Percentiles rank a stretch among this genome's conserved stretches.
Evolutionary conservation across 2,888 invertebrate species (phyloP).

Genomic region (Rosalia funebris): DNA sequence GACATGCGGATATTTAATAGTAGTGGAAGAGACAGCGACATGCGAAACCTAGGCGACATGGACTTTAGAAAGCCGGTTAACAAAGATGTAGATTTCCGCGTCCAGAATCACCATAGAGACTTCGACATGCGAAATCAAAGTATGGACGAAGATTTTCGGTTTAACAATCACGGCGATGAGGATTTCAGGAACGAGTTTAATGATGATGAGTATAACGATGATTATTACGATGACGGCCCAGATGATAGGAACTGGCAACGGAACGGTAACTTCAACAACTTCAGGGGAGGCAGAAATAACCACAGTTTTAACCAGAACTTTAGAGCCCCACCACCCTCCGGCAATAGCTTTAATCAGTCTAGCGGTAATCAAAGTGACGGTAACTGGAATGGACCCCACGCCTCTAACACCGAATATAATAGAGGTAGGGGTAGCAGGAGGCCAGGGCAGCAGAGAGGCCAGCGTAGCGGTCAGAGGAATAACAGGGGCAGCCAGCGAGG

Average conservation of each 20-base stretch:
- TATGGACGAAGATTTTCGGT: slow-evolving; percentile 54
- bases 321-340: slow-evolving; percentile 25
- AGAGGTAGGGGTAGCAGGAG: slow-evolving; percentile 24
- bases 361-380: slow-evolving; percentile 20
- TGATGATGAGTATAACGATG: slow-evolving; percentile 61
- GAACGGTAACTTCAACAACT: slow-evolving; percentile 55
- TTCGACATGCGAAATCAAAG: slow-evolving; percentile 52
- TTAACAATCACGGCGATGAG: slow-evolving; percentile 41
- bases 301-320: slow-evolving; percentile 28
- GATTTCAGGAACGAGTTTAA: slow-evolving; percentile 52
- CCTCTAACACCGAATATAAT: slow-evolving; percentile 23
- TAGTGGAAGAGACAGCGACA: slow-evolving; percentile 47
- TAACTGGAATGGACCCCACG: slow-evolving; percentile 19
- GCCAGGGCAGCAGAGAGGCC: slow-evolving; percentile 48
- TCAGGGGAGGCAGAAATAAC: slow-evolving; percentile 22
- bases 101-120: slow-evolving; percentile 49
- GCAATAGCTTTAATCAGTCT: slow-evolving; percentile 13
- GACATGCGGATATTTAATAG: slow-evolving; percentile 51
- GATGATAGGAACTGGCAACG: slow-evolving; percentile 60
- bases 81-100: slow-evolving; percentile 45
- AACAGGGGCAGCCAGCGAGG: slow-evolving; percentile 57
- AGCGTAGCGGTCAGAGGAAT: slow-evolving; percentile 59
- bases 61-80: slow-evolving; percentile 46
- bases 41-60: slow-evolving; percentile 48
- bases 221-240: slow-evolving; percentile 61